Evolutionary conservation across 2,797 vertebrate genomes (phyloP).

Genomic region (Pempheris klunzingeri): DNA sequence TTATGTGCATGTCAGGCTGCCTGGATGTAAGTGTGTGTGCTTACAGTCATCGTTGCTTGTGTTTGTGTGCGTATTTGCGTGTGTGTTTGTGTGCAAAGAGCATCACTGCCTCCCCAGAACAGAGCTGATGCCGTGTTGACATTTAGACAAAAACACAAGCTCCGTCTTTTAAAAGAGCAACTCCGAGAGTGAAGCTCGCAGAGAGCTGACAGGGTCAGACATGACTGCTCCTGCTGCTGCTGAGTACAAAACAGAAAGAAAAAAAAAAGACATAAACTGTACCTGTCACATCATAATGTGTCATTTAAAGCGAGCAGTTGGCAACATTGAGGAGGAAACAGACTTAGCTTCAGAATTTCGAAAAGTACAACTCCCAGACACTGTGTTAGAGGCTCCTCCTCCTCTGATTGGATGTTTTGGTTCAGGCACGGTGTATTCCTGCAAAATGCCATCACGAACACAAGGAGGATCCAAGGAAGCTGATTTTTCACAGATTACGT

Average conservation of each 20-base stretch:
- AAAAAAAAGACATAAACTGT: conserved; percentile 16
- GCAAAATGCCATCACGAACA: too few species aligned
- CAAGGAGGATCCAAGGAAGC: too few species aligned
- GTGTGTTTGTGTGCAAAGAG: conserved; percentile 43
- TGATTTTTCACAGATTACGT: too few species aligned
- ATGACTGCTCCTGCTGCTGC: conserved; percentile 35
- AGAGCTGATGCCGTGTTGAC: conserved; percentile 61
- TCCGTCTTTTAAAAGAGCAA: conserved; percentile 61
- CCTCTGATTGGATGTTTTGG: too few species aligned
- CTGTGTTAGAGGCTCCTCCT: too few species aligned
- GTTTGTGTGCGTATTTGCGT: conserved; percentile 1
- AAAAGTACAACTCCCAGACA: too few species aligned
- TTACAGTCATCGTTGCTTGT: neutral
- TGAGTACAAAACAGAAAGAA: conserved; percentile 17
- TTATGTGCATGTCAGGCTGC: neutral
- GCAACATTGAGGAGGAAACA: too few species aligned
- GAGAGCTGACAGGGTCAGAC: conserved; percentile 53
- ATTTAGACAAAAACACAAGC: conserved; percentile 68
- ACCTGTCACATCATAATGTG: conserved; percentile 20
- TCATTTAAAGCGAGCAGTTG: too few species aligned
- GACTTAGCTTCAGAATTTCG: too few species aligned
- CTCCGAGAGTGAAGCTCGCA: conserved; percentile 38
- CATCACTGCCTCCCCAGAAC: conserved; percentile 54
- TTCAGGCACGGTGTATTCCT: too few species aligned
- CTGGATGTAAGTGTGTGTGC: conserved; percentile 5